These are phyloP conservation scores for Ahaetulla prasina DNA, from an alignment of 2,113 vertebrate genomes.

Conservation along the genomic window DNA sequence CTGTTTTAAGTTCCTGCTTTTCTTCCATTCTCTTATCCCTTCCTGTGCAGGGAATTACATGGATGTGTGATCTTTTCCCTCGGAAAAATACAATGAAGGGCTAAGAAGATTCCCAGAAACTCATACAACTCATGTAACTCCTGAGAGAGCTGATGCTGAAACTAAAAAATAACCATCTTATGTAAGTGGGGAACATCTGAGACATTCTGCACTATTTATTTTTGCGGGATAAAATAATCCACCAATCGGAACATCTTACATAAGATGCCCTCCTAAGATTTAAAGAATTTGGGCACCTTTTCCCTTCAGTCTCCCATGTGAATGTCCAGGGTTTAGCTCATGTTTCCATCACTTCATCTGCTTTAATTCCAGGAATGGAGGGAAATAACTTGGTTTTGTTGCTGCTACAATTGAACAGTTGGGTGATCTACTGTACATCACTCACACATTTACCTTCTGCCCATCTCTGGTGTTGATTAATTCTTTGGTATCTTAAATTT, in stretches of 20 bases:
- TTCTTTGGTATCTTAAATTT: neutral
- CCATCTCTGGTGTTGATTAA: neutral
- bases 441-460: neutral
- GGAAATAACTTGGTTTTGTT: neutral
- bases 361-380: neutral
- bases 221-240: neutral
- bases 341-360: neutral
- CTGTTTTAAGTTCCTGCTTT: neutral
- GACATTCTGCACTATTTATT: neutral
- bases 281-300: neutral
- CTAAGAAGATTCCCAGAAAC: neutral
- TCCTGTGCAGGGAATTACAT: neutral
- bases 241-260: neutral
- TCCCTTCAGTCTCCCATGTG: neutral
- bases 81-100: slow-evolving; percentile 4
- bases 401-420: neutral
- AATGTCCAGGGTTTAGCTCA: neutral
- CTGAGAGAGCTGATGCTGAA: neutral
- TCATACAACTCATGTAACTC: neutral
- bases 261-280: neutral
- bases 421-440: neutral
- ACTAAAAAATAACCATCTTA: neutral
- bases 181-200: neutral
- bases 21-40: neutral
- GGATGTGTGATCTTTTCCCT: neutral